Evolutionary conservation across 2,113 vertebrate species (phyloP).

Genomic region (Peromyscus californicus): DNA sequence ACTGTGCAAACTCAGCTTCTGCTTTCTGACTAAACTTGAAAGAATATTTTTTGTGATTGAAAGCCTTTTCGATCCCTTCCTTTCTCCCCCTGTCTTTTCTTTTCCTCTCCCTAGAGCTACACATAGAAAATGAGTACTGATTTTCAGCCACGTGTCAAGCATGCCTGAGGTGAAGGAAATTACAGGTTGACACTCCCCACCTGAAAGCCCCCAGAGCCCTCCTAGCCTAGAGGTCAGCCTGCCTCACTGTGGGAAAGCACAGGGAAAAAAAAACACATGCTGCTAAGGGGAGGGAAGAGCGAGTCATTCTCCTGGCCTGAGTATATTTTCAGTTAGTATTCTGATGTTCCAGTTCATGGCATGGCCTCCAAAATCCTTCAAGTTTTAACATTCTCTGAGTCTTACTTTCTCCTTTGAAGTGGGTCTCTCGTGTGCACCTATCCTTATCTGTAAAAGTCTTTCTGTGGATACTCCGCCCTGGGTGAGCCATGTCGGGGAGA

Average conservation of each 20-base stretch:
- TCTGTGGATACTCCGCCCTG: background rate
- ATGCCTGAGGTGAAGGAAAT: background rate
- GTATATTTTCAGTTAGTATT: background rate
- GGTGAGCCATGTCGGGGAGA: background rate
- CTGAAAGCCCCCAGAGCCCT: background rate
- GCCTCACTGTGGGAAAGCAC: background rate
- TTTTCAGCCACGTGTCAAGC: background rate
- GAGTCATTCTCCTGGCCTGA: background rate
- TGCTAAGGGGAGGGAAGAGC: background rate
- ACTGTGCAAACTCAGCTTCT: background rate
- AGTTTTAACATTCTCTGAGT: background rate
- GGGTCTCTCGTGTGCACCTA: background rate
- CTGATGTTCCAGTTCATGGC: background rate
- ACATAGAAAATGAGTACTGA: constrained; percentile 24
- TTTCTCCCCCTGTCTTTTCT: background rate
- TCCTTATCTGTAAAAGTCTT: background rate
- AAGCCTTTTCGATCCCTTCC: background rate
- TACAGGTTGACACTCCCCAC: background rate
- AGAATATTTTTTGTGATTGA: background rate
- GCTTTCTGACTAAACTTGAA: constrained; percentile 54
- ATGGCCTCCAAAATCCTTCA: background rate
- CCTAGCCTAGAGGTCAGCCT: background rate
- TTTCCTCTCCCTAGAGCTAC: background rate
- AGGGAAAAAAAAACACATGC: background rate
- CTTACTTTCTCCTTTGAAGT: background rate